These are phyloP conservation scores for Cephus pulcher DNA, from an alignment of 2,888 invertebrate species.

Conservation along the genomic window DNA sequence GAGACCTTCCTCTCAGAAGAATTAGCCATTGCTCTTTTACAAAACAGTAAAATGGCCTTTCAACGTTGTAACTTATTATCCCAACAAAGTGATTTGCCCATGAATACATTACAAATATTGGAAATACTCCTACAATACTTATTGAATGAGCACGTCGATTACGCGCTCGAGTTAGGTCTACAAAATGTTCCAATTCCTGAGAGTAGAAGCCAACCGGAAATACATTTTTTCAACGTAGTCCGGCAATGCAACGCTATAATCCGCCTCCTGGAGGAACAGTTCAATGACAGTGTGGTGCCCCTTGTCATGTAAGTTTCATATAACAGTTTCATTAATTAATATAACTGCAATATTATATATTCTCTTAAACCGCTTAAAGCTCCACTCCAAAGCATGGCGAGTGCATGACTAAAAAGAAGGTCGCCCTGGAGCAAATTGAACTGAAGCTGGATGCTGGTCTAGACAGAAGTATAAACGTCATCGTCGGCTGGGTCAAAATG, in stretches of 20 bases:
- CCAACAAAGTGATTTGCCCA: slow-evolving; percentile 79
- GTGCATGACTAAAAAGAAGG: slow-evolving; percentile 87
- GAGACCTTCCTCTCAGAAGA: slow-evolving; percentile 97
- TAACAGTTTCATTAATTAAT: slow-evolving; percentile 7
- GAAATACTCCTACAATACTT: slow-evolving; percentile 88
- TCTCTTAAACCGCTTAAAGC: slow-evolving; percentile 65
- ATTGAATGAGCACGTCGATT: slow-evolving; percentile 93
- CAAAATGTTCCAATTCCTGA: slow-evolving; percentile 92
- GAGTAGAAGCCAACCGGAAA: slow-evolving; percentile 84
- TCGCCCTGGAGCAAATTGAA: slow-evolving; percentile 89
- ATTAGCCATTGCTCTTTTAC: slow-evolving; percentile 89
- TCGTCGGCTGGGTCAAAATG: slow-evolving; percentile 91
- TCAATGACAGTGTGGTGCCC: slow-evolving; percentile 88
- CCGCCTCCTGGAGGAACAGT: slow-evolving; percentile 92
- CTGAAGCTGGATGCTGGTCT: slow-evolving; percentile 90
- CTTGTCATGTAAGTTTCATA: slow-evolving; percentile 79
- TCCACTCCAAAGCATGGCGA: slow-evolving; percentile 90
- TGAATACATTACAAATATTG: slow-evolving; percentile 83
- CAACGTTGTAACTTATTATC: slow-evolving; percentile 89
- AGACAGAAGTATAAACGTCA: slow-evolving; percentile 87
- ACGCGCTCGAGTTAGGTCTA: slow-evolving; percentile 93
- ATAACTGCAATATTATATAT: neutral
- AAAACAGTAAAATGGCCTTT: slow-evolving; percentile 91
- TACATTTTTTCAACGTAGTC: slow-evolving; percentile 94
- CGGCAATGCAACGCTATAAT: slow-evolving; percentile 94